These are phyloP conservation scores for Cuculus canorus DNA, from an alignment of 2,797 vertebrate genomes.

Conservation along the genomic window DNA sequence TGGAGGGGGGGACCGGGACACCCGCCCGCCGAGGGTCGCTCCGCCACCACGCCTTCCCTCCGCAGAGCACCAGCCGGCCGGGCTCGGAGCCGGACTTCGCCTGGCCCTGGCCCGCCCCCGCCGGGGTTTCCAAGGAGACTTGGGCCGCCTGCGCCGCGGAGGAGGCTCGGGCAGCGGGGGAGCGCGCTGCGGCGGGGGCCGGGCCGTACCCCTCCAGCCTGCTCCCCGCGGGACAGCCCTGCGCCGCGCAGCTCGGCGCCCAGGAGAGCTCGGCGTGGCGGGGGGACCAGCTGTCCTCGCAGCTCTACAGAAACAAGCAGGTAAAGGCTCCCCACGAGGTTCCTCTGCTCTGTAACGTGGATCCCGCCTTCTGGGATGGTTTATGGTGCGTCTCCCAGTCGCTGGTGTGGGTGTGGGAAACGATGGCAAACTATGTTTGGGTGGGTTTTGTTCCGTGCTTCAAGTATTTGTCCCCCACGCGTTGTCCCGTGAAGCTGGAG, in stretches of 20 bases:
- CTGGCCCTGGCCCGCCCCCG: constrained; percentile 79
- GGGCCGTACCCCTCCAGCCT: neutral
- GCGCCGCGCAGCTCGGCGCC: constrained; percentile 24
- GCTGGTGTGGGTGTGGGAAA: fast-evolving
- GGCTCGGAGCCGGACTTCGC: constrained; percentile 81
- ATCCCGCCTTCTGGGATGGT: neutral
- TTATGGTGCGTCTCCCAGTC: neutral
- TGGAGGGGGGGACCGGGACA: too few species aligned
- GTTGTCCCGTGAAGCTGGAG: neutral
- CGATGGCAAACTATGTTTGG: fast-evolving
- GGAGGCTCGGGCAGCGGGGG: neutral
- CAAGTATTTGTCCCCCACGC: neutral
- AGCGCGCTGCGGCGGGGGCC: neutral
- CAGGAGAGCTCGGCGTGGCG: constrained; percentile 75
- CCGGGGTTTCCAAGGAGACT: constrained; percentile 90
- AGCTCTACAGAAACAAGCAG: constrained; percentile 92
- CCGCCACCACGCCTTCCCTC: constrained; percentile 16
- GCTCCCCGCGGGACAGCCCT: constrained; percentile 56
- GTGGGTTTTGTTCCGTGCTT: neutral
- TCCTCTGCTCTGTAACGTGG: neutral
- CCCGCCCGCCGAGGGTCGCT: neutral
- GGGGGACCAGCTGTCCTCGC: constrained; percentile 84
- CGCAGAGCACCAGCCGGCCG: constrained; percentile 81
- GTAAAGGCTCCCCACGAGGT: constrained; percentile 61
- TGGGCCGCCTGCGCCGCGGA: constrained; percentile 82